Evolutionary conservation across 2,113 vertebrate genomes (phyloP), one percentile per base, ranked within the genome.

Genomic region (Azemiops feae): DNA sequence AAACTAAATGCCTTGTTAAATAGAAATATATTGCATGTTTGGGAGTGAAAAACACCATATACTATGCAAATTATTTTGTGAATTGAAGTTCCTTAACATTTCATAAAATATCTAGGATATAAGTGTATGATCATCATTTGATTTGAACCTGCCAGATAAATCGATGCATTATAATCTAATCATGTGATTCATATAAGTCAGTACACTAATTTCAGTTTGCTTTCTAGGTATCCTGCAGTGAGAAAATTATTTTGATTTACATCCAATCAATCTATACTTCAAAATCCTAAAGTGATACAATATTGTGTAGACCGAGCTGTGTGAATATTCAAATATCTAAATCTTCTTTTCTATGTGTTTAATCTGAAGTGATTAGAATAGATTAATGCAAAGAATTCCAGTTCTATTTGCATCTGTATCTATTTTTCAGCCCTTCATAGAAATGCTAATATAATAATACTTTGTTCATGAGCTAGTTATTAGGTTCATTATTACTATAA

Each of bases 401-500:
- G 90, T 89, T 93, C 93, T 89, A 90, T 96, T 95, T 55, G 45
- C 54, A 92, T 2, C 94, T 45, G 39, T 93, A 95, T 96, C 96
- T 93, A 95, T 96, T 97, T 96, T 85, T 54, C 47, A 92, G 94
- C 89, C 96, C 92, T 95, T 90, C 85, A 94, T 95, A 57, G 95
- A 97, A 96, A 92, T 95, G 94, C 96, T 96, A 97, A 96, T 93
- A 93, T 94, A 93, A 90, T 94, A 95, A 95, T 89, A 39, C 85
- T 94, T 95, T 91, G 91, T 90, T 95, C 94, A 92, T 95, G 92
- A 90, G 90, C 94, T 94, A 95, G 91, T 96, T 97, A 95, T 96
- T 96, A 96, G 92, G 94, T 95, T 95, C 93, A 96, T 96, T 94
- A 96, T 94, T 85, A 96, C 91, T 95, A 94, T 94, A 96, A 96